Percentiles rank a stretch among this genome's conserved stretches.
Conservation (phyloP, 2,888 invertebrate genomes). For the Leptogaster cylindrica region DNA sequence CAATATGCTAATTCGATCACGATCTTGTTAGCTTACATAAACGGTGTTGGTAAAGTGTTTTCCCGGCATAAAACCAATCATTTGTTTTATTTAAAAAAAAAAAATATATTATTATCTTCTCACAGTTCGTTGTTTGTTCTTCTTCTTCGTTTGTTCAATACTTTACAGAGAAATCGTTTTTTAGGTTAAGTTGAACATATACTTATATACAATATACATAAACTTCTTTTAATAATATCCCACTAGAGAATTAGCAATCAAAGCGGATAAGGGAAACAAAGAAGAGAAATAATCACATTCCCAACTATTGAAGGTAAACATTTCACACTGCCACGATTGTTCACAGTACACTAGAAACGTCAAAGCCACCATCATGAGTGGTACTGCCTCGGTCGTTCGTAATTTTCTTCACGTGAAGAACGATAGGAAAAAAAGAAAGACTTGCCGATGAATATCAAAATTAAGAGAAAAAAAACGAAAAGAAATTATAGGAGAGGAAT, state of each 20-base stretch:
- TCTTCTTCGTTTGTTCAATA: slow-evolving; percentile 6
- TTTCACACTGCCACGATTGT: slow-evolving; percentile 32
- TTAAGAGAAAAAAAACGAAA: slow-evolving; percentile 4
- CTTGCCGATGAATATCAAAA: no score
- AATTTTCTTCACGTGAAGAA: slow-evolving; percentile 28
- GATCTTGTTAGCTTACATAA: slow-evolving; percentile 19
- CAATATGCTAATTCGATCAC: slow-evolving; percentile 31
- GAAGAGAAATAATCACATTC: background rate
- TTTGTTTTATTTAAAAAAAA: no score
- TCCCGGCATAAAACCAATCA: slow-evolving; percentile 8
- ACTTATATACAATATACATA: no score
- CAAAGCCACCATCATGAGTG: slow-evolving; percentile 15
- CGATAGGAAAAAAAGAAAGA: no score
- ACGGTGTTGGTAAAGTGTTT: slow-evolving; percentile 12
- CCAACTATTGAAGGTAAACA: slow-evolving; percentile 34
- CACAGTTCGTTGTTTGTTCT: background rate
- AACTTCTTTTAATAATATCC: no score
- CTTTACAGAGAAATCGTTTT: slow-evolving; percentile 12
- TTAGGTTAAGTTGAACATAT: slow-evolving; percentile 24
- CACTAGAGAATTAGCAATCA: slow-evolving; percentile 17
- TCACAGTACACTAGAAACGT: slow-evolving; percentile 28
- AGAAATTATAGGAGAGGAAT: background rate
- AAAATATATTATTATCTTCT: no score
- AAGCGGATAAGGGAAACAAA: background rate
- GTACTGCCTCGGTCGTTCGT: background rate